phyloP scores from a whole-genome alignment of 2,888 invertebrate species.

The Electrophaes corylata region DNA sequence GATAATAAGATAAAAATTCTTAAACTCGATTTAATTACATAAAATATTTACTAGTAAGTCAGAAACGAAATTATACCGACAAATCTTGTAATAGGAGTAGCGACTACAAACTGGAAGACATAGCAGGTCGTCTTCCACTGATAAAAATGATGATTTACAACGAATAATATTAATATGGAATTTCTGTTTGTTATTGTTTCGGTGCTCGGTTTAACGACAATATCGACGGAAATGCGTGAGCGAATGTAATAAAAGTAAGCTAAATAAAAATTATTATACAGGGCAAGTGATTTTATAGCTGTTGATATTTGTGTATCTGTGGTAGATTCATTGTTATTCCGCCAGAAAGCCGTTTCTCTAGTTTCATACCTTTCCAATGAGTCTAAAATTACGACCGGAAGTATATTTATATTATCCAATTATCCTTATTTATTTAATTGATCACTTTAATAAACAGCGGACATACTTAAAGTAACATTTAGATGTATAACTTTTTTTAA shows the following conservation, averaged over 20 bases:
- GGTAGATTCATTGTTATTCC: conserved; percentile 2
- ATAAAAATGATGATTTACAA: conserved; percentile 13
- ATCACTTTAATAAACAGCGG: too few species aligned
- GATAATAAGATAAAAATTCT: neutral
- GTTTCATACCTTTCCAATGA: neutral
- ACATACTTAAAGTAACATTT: too few species aligned
- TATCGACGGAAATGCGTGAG: conserved; percentile 51
- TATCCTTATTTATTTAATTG: too few species aligned
- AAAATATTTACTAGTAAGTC: neutral
- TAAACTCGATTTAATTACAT: too few species aligned
- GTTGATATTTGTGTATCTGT: conserved; percentile 22
- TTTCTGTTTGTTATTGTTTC: conserved; percentile 40
- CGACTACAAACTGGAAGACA: neutral
- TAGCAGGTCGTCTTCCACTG: neutral
- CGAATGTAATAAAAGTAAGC: conserved; percentile 44
- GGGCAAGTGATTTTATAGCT: conserved; percentile 41
- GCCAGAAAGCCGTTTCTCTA: neutral
- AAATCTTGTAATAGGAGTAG: neutral
- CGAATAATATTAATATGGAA: conserved; percentile 32
- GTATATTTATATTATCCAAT: neutral
- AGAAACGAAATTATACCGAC: neutral
- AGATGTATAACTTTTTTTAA: too few species aligned
- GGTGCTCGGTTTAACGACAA: conserved; percentile 40
- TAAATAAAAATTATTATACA: conserved; percentile 45
- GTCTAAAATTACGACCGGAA: neutral